phyloP scores from a whole-genome alignment of 1,140 invertebrate species.

The Brachionus sp. region DNA sequence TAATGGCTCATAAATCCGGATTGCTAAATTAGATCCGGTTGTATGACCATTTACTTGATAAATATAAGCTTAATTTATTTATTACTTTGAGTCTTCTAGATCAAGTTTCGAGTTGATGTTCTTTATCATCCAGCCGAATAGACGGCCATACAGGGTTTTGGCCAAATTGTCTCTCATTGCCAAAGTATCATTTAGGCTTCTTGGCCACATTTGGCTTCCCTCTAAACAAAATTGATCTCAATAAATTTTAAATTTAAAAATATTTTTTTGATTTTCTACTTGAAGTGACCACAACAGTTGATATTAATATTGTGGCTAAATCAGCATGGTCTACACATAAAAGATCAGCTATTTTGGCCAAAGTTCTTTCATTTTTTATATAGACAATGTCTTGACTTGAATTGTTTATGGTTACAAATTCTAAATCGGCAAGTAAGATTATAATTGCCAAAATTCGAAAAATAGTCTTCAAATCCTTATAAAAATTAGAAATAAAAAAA shows the following conservation, averaged over 20 bases:
- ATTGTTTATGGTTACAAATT: not conserved
- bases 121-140: conserved; percentile 55
- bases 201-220: conserved; percentile 50
- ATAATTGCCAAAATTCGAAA: conserved; percentile 52
- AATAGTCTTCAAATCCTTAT: conserved; percentile 62
- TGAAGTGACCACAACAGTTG: conserved; percentile 45
- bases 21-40: not conserved
- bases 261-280: not conserved
- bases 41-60: not conserved
- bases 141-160: conserved; percentile 54
- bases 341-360: conserved; percentile 32
- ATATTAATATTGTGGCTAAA: conserved; percentile 47
- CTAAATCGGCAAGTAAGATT: conserved; percentile 46
- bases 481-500: conserved; percentile 20
- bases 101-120: conserved; percentile 65
- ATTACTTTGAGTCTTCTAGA: conserved; percentile 76
- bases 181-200: conserved; percentile 50
- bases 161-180: conserved; percentile 54
- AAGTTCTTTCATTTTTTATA: conserved; percentile 31
- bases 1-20: not conserved
- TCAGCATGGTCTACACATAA: conserved; percentile 47
- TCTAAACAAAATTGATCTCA: conserved; percentile 47
- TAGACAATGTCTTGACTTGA: conserved; percentile 35
- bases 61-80: not conserved
- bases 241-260: not conserved